Evolutionary conservation across 1,140 invertebrate genomes (phyloP).

Genomic region (Araneus ventricosus): DNA sequence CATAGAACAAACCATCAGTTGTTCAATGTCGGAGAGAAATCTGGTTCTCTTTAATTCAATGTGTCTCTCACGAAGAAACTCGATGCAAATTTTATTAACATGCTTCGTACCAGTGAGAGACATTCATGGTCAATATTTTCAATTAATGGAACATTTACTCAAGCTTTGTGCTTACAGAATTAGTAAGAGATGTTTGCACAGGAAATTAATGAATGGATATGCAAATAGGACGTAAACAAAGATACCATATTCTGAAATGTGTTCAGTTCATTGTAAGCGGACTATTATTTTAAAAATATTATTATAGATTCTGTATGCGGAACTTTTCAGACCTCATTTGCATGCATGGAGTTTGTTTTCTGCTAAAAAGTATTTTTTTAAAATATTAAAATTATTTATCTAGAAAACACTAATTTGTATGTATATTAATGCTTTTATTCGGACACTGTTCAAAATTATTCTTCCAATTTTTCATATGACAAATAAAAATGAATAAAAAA

Average conservation of each 20-base stretch:
- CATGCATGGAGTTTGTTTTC: too few relatives aligned
- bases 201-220: background rate
- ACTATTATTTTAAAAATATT: too few relatives aligned
- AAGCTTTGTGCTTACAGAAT: background rate
- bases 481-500: too few relatives aligned
- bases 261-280: too few relatives aligned
- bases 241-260: background rate
- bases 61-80: background rate
- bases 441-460: too few relatives aligned
- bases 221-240: background rate
- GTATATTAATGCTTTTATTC: too few relatives aligned
- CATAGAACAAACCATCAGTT: background rate
- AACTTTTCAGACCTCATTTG: too few relatives aligned
- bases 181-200: background rate
- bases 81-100: background rate
- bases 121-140: background rate
- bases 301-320: too few relatives aligned
- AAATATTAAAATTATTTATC: too few relatives aligned
- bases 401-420: too few relatives aligned
- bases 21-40: background rate
- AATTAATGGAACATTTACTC: background rate
- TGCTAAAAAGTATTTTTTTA: too few relatives aligned
- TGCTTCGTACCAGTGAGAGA: background rate
- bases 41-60: background rate
- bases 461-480: too few relatives aligned